Conservation (phyloP, 1,140 invertebrate species). For the Stegodyphus mimosarum region DNA sequence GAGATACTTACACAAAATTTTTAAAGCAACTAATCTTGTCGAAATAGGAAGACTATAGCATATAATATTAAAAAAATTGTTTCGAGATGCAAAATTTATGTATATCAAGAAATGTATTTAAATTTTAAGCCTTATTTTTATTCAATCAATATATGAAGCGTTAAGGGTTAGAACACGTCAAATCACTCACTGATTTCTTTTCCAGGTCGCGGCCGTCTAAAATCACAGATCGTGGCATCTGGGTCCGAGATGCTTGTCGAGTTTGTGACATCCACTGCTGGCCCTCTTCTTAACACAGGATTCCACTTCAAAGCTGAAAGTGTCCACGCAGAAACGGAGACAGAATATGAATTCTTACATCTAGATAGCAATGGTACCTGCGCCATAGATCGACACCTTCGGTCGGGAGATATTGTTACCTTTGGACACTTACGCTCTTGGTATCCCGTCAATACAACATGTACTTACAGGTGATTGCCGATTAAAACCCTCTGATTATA, state of each 20-base stretch:
- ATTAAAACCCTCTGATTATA: too few relatives aligned
- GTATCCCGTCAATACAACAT: slow-evolving; percentile 64
- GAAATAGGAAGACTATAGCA: too few relatives aligned
- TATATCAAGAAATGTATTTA: too few relatives aligned
- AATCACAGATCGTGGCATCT: slow-evolving; percentile 90
- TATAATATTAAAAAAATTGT: too few relatives aligned
- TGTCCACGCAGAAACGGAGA: slow-evolving; percentile 27
- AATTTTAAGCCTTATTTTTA: too few relatives aligned
- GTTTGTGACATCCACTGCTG: slow-evolving; percentile 87
- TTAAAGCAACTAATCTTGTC: too few relatives aligned
- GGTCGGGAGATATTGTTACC: slow-evolving; percentile 15
- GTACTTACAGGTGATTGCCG: slow-evolving; percentile 57
- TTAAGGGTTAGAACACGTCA: too few relatives aligned
- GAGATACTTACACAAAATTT: too few relatives aligned
- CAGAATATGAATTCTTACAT: slow-evolving; percentile 25
- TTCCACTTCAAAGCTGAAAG: slow-evolving; percentile 64
- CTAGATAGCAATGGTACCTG: slow-evolving; percentile 52
- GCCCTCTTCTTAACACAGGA: slow-evolving; percentile 64
- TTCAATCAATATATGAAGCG: too few relatives aligned
- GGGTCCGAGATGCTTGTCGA: slow-evolving; percentile 90
- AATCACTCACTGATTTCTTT: not conserved
- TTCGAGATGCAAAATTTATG: too few relatives aligned
- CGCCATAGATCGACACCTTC: slow-evolving; percentile 57
- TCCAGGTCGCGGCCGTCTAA: slow-evolving; percentile 86
- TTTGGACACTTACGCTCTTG: slow-evolving; percentile 63